phyloP scores from a whole-genome alignment of 1,140 invertebrate genomes.

The Tachypleus tridentatus region DNA sequence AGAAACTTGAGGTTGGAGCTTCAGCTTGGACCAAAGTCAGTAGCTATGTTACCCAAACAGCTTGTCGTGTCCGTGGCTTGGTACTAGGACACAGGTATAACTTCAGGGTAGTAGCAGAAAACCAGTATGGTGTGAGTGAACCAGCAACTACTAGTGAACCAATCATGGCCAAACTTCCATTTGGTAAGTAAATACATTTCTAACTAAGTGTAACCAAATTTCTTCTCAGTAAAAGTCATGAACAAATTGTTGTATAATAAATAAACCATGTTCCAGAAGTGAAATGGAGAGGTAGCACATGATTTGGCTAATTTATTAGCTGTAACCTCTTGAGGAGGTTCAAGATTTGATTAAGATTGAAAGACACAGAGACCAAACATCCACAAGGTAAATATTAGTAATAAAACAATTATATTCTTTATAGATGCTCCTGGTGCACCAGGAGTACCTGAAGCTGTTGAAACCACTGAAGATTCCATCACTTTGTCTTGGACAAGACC shows the following conservation, averaged over 20 bases:
- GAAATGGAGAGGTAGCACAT: no score
- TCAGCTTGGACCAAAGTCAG: conserved; percentile 78
- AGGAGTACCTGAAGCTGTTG: conserved; percentile 69
- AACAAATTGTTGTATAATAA: no score
- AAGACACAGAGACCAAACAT: no score
- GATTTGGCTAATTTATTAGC: no score
- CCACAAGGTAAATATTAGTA: no score
- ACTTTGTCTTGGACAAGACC: conserved; percentile 89
- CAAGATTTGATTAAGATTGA: background rate
- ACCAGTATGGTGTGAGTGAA: conserved; percentile 90
- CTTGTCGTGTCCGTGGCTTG: conserved; percentile 79
- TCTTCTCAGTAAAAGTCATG: no score
- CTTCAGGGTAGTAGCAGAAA: conserved; percentile 95
- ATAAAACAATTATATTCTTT: background rate
- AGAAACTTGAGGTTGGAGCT: conserved; percentile 71
- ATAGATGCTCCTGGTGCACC: conserved; percentile 78
- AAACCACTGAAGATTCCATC: conserved; percentile 88
- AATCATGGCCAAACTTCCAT: conserved; percentile 88
- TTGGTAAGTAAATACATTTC: conserved; percentile 39
- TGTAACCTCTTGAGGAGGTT: no score
- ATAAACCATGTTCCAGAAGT: no score
- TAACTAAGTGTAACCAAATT: background rate
- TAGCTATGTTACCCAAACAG: conserved; percentile 78
- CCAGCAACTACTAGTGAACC: conserved; percentile 75
- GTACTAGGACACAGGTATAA: conserved; percentile 85